Conservation (phyloP, 1,140 invertebrate species). For the Heterodera carotae region DNA sequence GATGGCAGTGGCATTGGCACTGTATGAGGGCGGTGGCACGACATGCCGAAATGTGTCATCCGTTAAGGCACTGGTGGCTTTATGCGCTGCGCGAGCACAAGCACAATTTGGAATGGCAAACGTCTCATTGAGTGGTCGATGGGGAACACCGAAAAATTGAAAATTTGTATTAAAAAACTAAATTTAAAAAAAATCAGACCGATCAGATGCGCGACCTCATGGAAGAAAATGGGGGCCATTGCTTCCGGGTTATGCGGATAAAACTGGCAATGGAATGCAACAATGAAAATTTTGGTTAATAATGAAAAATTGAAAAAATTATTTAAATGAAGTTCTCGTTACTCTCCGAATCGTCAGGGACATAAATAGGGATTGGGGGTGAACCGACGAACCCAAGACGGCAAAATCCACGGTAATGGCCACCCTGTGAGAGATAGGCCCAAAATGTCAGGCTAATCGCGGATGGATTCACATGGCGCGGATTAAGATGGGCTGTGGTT, state of each 20-base stretch:
- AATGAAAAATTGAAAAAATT: no score
- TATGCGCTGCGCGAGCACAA: slow-evolving; percentile 25
- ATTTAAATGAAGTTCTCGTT: no score
- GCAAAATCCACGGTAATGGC: no score
- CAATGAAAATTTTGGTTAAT: no score
- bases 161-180: slow-evolving; percentile 6
- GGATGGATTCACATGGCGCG: no score
- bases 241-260: slow-evolving; percentile 62
- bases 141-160: slow-evolving; percentile 59
- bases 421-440: slow-evolving; percentile 21
- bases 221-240: slow-evolving; percentile 64
- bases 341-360: no score
- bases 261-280: slow-evolving; percentile 50
- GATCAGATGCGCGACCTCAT: slow-evolving; percentile 59
- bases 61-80: background rate
- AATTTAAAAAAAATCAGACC: background rate
- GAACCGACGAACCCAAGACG: no score
- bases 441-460: no score
- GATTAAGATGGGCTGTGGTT: no score
- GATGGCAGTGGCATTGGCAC: slow-evolving; percentile 13
- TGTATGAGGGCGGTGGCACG: background rate
- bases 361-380: no score
- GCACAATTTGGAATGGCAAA: slow-evolving; percentile 57
- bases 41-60: background rate
- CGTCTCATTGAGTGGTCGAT: slow-evolving; percentile 48